These are phyloP conservation scores for Amorpha juglandis DNA, from an alignment of 2,888 invertebrate species.

Conservation along the genomic window DNA sequence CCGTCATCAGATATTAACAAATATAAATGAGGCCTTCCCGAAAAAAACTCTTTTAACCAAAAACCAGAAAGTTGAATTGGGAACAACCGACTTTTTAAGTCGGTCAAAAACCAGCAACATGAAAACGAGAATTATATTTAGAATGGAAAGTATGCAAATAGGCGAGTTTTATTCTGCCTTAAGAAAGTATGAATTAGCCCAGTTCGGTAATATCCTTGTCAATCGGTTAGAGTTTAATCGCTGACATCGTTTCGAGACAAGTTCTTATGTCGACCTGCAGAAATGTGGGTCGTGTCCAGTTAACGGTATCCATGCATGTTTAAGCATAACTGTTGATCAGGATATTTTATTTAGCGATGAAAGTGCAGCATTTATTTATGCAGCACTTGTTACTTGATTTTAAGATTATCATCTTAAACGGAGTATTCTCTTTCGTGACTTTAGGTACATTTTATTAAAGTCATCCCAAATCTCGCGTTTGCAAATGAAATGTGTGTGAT, in stretches of 20 bases:
- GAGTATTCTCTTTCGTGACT: not conserved
- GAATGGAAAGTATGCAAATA: constrained; percentile 3
- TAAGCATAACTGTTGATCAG: constrained; percentile 42
- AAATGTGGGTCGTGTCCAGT: constrained; percentile 49
- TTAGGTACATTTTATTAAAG: not conserved
- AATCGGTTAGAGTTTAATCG: not conserved
- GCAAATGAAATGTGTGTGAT: not conserved
- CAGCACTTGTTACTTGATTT: too few species aligned
- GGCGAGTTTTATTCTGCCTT: not conserved
- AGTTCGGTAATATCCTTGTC: not conserved
- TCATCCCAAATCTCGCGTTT: not conserved
- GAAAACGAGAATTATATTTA: not conserved
- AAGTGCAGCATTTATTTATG: constrained; percentile 18
- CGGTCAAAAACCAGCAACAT: not conserved
- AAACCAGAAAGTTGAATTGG: not conserved
- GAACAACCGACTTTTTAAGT: too few species aligned
- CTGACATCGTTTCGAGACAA: constrained; percentile 32
- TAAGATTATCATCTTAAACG: not conserved
- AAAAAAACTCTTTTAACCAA: too few species aligned
- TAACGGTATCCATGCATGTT: constrained; percentile 57
- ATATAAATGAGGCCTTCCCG: too few species aligned
- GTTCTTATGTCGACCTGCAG: constrained; percentile 44
- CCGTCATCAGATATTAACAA: too few species aligned
- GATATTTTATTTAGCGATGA: constrained; percentile 17
- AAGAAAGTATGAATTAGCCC: not conserved